Conservation (phyloP, 2,113 vertebrate species). For the Perccottus glenii region DNA sequence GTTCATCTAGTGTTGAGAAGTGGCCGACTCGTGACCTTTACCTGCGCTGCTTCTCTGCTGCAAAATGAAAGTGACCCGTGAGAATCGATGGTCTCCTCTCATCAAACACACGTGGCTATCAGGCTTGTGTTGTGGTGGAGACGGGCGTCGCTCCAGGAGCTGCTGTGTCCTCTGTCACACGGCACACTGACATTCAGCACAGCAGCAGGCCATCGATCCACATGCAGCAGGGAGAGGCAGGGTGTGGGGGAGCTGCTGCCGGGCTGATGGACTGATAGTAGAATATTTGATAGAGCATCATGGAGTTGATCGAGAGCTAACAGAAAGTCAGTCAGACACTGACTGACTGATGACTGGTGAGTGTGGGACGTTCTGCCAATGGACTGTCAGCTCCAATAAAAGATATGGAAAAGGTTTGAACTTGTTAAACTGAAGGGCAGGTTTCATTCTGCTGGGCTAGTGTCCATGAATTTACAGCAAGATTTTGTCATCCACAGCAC, state of each 20-base stretch:
- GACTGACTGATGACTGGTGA: slow-evolving; percentile 54
- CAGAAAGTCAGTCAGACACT: slow-evolving; percentile 42
- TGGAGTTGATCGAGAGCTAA: slow-evolving; percentile 61
- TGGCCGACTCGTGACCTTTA: slow-evolving; percentile 51
- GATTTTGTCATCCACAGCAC: neutral
- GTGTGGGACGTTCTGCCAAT: slow-evolving; percentile 44
- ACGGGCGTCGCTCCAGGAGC: slow-evolving; percentile 45
- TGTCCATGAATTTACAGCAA: slow-evolving; percentile 2
- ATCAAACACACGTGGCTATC: slow-evolving; percentile 26
- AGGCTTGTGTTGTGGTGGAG: slow-evolving; percentile 47
- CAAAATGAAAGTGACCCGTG: slow-evolving; percentile 41
- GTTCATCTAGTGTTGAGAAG: neutral
- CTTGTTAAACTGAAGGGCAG: neutral
- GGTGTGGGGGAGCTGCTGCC: neutral
- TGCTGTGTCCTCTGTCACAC: slow-evolving; percentile 55
- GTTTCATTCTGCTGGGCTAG: too few relatives aligned
- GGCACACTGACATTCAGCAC: slow-evolving; percentile 63
- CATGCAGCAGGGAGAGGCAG: slow-evolving; percentile 9
- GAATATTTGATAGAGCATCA: slow-evolving; percentile 54
- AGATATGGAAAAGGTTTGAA: slow-evolving; percentile 9
- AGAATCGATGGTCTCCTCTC: slow-evolving; percentile 57
- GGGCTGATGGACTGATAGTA: slow-evolving; percentile 51
- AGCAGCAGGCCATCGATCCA: slow-evolving; percentile 57
- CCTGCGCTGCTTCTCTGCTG: slow-evolving; percentile 29
- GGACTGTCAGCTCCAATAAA: slow-evolving; percentile 38